These are phyloP conservation scores for Empis livida DNA, from an alignment of 2,888 invertebrate species.

Conservation along the genomic window DNA sequence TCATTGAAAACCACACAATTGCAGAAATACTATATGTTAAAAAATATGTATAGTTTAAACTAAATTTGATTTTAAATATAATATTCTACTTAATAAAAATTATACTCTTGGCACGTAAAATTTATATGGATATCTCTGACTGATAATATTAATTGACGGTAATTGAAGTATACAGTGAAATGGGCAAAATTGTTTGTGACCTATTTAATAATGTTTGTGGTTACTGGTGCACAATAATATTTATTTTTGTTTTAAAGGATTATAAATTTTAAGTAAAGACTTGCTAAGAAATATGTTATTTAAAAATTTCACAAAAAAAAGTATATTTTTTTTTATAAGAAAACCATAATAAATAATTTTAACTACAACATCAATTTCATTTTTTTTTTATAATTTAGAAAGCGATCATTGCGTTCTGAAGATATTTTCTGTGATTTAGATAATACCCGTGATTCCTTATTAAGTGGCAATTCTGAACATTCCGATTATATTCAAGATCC, in stretches of 20 bases:
- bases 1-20: not conserved
- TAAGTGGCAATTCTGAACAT: conserved; percentile 23
- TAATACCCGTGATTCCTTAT: conserved; percentile 26
- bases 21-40: too few species aligned
- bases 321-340: not conserved
- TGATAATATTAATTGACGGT: too few species aligned
- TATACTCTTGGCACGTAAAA: too few species aligned
- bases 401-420: conserved; percentile 16
- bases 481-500: conserved; percentile 27
- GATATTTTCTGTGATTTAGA: conserved; percentile 20
- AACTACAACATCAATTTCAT: not conserved
- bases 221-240: not conserved
- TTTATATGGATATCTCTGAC: too few species aligned
- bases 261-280: too few species aligned
- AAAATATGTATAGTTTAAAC: too few species aligned
- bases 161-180: too few species aligned
- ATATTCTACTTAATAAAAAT: too few species aligned
- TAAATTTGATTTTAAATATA: too few species aligned
- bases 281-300: not conserved
- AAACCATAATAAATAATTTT: not conserved
- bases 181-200: not conserved
- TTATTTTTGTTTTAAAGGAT: too few species aligned
- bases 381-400: conserved; percentile 10
- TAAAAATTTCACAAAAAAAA: not conserved
- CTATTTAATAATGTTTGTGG: not conserved